A percentile compares a stretch with the other conserved stretches of the same genome.
Conservation (phyloP, 2,113 vertebrate genomes). For the Pluvialis apricaria region DNA sequence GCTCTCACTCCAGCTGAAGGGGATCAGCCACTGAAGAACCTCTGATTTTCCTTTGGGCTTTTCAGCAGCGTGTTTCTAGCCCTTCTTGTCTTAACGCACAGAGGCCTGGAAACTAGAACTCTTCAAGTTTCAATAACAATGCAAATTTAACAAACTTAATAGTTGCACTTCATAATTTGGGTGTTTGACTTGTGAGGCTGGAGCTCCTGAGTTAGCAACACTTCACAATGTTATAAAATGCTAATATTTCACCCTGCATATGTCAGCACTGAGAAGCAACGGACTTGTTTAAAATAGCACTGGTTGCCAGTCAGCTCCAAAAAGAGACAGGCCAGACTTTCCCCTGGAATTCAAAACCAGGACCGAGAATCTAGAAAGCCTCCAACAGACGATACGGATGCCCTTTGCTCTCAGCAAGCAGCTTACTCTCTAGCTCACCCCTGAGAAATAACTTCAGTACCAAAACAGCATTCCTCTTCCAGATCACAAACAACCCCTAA, state of each 20-base stretch:
- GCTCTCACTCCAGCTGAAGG: background rate
- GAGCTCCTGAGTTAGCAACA: background rate
- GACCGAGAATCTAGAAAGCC: background rate
- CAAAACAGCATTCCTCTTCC: background rate
- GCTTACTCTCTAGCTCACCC: background rate
- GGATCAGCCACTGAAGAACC: background rate
- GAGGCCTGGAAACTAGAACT: background rate
- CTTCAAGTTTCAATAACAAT: background rate
- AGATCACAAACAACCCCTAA: background rate
- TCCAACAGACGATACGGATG: fast-evolving
- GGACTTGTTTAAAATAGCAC: background rate
- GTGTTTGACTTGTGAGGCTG: background rate
- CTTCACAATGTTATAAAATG: background rate
- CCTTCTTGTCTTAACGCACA: background rate
- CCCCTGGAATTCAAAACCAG: background rate
- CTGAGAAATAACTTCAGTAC: background rate
- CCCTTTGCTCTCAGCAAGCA: background rate
- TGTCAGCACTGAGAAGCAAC: background rate
- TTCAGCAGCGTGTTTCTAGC: background rate
- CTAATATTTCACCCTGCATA: background rate
- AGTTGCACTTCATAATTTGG: background rate
- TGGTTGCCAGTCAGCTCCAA: background rate
- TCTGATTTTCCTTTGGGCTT: background rate
- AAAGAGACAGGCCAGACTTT: background rate
- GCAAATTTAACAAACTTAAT: background rate